Evolutionary conservation across 2,113 vertebrate genomes (phyloP), one percentile per base, ranked within the genome.

Genomic region (Pristiophorus japonicus): DNA sequence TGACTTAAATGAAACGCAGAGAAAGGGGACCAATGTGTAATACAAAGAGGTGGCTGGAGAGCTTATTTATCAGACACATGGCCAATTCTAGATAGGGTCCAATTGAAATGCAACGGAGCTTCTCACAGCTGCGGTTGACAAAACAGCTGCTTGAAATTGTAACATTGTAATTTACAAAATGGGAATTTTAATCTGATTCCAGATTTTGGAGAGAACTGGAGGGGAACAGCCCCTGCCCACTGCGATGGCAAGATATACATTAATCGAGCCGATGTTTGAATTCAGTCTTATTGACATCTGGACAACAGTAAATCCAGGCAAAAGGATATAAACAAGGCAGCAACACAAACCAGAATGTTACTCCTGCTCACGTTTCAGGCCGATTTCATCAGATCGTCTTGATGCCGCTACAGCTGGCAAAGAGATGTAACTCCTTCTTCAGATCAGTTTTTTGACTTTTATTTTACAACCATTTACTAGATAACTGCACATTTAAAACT

Each of bases 221-320:
- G 16, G n/a, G n/a, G 18, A n/a, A 22, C n/a, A 63, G 59, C 1
- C 34, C 38, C 62, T n/a, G 55, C 20, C 2, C 88, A 63, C 34
- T 18, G 87, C 16, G 59, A 34, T 90, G 27, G 38, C 59, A 10
- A 38, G 87, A 65, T 65, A 63, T 63, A 38, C 34, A 92, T 92
- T 63, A 92, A n/a, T 63, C 1, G 30, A 62, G 88, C 55, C 18
- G 59, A n/a, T 91, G 88, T 63, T 5, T 38, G 88, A 62, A 92
- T 92, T 92, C 62, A 92, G 55, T 92, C 88, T 92, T 62, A 92
- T 65, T 92, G 88, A 92, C 88, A 92, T 92, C 88, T 63, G 59
- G 34, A 92, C 88, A 92, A 92, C 88, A 38, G 88, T 92, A 92
- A 92, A 92, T 92, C 88, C 38, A 38, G 22, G 88, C n/a, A 62